Conservation (phyloP, 2,888 invertebrate genomes). For the Agrochola macilenta region DNA sequence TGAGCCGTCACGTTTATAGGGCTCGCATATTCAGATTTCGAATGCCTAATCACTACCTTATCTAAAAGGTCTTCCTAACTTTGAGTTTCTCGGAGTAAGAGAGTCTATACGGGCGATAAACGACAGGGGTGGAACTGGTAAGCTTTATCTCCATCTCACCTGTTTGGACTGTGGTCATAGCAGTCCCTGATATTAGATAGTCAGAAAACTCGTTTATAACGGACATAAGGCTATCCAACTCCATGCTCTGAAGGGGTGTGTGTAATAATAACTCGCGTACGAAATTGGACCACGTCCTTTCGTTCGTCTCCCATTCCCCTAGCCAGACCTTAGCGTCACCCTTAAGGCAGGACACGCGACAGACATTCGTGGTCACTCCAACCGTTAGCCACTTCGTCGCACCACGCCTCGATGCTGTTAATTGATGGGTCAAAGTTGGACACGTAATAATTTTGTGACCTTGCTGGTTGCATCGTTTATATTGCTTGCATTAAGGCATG, state of each 20-base stretch:
- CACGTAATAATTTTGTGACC: slow-evolving; percentile 20
- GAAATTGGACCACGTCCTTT: slow-evolving; percentile 50
- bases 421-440: slow-evolving; percentile 63
- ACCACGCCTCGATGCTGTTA: slow-evolving; percentile 62
- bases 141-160: slow-evolving; percentile 63
- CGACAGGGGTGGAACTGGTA: slow-evolving; percentile 50
- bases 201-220: slow-evolving; percentile 52
- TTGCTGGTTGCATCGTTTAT: slow-evolving; percentile 19
- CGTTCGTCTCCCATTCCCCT: slow-evolving; percentile 61
- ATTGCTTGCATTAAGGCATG: slow-evolving; percentile 8
- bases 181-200: slow-evolving; percentile 59
- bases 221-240: not conserved
- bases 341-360: slow-evolving; percentile 21
- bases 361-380: slow-evolving; percentile 26
- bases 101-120: slow-evolving; percentile 2
- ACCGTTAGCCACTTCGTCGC: slow-evolving; percentile 56
- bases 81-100: no score
- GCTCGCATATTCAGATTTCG: slow-evolving; percentile 51
- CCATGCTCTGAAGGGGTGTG: no score
- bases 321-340: slow-evolving; percentile 58
- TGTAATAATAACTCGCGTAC: slow-evolving; percentile 28
- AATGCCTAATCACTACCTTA: slow-evolving; percentile 21
- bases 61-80: no score
- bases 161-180: slow-evolving; percentile 60
- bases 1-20: slow-evolving; percentile 60